Conservation (phyloP, 2,113 vertebrate genomes). For the Merops nubicus region DNA sequence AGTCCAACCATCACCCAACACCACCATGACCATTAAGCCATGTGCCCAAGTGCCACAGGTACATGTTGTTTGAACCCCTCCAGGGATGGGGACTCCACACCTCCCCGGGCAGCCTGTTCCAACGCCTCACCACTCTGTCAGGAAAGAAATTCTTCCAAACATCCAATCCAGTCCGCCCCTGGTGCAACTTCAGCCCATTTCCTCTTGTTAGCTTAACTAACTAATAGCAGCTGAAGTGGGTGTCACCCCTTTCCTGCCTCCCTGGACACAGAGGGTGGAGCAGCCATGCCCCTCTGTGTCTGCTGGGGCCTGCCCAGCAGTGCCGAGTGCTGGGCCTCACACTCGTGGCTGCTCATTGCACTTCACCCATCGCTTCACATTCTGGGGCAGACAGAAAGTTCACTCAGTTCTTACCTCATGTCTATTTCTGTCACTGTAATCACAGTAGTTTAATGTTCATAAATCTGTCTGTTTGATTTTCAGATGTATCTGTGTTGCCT, state of each 20-base stretch:
- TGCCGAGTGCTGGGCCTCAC: not conserved
- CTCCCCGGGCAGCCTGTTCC: too few relatives aligned
- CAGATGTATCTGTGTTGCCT: not conserved
- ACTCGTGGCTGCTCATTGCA: not conserved
- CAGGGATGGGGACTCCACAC: too few relatives aligned
- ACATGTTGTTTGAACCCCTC: too few relatives aligned
- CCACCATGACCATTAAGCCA: too few relatives aligned
- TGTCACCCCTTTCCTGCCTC: not conserved
- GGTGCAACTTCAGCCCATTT: too few relatives aligned
- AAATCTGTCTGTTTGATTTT: not conserved
- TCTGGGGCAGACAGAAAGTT: not conserved
- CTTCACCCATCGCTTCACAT: not conserved
- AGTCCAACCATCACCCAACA: too few relatives aligned
- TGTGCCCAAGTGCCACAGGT: too few relatives aligned
- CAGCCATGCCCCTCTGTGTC: not conserved
- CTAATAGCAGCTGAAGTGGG: not conserved
- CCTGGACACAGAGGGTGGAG: not conserved
- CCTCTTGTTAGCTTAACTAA: too few relatives aligned
- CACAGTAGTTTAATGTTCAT: not conserved
- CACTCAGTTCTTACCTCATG: not conserved
- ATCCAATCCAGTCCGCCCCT: too few relatives aligned
- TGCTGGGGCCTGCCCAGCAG: not conserved
- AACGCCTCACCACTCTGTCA: too few relatives aligned
- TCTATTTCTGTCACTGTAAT: not conserved
- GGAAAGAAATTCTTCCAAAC: too few relatives aligned